Evolutionary conservation across 2,113 vertebrate genomes (phyloP).

Genomic region (Pollachius pollachius): DNA sequence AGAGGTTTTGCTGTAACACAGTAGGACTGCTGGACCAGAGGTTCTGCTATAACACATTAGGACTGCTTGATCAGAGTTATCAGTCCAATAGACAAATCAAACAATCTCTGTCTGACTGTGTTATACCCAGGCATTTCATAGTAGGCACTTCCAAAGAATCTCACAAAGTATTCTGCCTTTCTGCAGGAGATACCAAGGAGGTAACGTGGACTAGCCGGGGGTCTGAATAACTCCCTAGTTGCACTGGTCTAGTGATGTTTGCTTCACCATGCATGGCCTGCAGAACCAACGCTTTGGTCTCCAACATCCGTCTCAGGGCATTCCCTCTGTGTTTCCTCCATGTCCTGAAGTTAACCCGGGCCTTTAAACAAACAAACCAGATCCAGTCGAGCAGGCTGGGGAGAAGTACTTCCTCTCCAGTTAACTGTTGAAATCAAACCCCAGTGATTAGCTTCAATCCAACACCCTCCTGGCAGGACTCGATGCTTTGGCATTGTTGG

Average conservation of each 20-base stretch:
- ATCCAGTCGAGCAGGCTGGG: constrained; percentile 61
- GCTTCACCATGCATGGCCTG: too few species aligned
- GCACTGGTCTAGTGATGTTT: too few species aligned
- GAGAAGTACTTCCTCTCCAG: constrained; percentile 45
- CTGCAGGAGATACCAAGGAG: constrained; percentile 62
- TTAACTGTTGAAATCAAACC: constrained; percentile 61
- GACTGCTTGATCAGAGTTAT: too few species aligned
- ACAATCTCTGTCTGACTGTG: constrained; percentile 39
- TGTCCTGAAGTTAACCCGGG: too few species aligned
- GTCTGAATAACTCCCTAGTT: too few species aligned
- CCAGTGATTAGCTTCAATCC: constrained; percentile 60
- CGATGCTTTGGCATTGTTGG: constrained; percentile 57
- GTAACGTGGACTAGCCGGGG: constrained; percentile 15
- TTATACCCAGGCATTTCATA: constrained; percentile 44
- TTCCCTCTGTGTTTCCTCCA: too few species aligned
- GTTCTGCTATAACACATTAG: too few species aligned
- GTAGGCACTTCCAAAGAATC: constrained; percentile 23
- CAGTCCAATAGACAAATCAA: constrained; percentile 36
- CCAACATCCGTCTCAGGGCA: too few species aligned
- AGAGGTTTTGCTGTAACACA: too few species aligned
- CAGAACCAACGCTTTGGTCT: too few species aligned
- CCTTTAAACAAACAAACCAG: constrained; percentile 9
- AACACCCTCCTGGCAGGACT: constrained; percentile 56
- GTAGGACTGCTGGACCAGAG: too few species aligned
- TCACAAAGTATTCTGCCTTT: constrained; percentile 53